These are phyloP conservation scores for Leptopilina myrica DNA, from an alignment of 2,888 invertebrate genomes.

Conservation along the genomic window DNA sequence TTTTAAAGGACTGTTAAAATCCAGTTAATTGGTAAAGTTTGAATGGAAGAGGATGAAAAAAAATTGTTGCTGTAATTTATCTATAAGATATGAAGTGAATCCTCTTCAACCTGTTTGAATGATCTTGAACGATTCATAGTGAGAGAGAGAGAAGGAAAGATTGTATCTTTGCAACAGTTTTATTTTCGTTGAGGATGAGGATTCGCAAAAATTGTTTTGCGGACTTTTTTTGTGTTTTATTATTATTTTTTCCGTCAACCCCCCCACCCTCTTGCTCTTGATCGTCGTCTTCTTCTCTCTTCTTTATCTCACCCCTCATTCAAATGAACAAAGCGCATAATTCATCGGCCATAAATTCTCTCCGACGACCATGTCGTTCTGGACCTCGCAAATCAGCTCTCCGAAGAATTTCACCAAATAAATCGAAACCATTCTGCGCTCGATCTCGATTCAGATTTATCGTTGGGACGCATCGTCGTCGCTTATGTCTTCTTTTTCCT, in stretches of 20 bases:
- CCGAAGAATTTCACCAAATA: conserved; percentile 46
- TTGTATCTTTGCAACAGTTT: conserved; percentile 10
- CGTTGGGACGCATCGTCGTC: conserved; percentile 15
- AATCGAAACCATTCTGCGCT: conserved; percentile 35
- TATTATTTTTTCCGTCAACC: conserved; percentile 35
- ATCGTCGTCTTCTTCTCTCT: conserved; percentile 25
- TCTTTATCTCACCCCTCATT: conserved; percentile 41
- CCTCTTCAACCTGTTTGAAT: conserved; percentile 24
- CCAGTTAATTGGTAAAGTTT: conserved; percentile 19
- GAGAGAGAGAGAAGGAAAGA: neutral
- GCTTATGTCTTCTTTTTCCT: conserved; percentile 32
- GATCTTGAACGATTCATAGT: neutral
- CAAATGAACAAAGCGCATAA: conserved; percentile 58
- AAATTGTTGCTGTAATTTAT: neutral
- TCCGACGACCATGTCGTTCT: conserved; percentile 46
- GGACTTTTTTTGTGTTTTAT: conserved; percentile 4
- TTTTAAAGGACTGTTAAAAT: conserved; percentile 5
- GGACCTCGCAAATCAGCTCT: conserved; percentile 51
- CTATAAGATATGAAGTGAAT: conserved; percentile 23
- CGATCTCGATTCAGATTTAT: conserved; percentile 45
- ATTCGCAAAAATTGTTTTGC: conserved; percentile 11
- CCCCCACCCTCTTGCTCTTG: neutral
- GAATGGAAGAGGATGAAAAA: neutral
- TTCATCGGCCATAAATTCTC: conserved; percentile 62
- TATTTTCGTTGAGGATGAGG: neutral